Conservation (phyloP, 2,113 vertebrate species). For the Pardalotus punctatus region DNA sequence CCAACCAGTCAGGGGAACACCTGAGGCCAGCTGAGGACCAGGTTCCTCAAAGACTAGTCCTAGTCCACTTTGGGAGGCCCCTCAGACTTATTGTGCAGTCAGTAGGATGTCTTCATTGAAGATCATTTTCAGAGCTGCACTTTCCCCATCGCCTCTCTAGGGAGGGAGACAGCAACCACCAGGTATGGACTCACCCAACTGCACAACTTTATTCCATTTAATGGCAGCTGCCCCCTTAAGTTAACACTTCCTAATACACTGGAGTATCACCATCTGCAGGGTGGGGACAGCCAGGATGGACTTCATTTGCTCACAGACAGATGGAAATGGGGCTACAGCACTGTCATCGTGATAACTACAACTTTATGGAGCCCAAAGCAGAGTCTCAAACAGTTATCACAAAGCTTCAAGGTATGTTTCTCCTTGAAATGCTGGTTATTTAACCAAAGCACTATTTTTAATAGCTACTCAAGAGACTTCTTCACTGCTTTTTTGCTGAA, state of each 20-base stretch:
- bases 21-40: neutral
- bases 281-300: neutral
- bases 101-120: neutral
- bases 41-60: neutral
- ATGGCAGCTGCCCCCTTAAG: neutral
- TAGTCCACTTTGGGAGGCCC: neutral
- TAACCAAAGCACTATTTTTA: neutral
- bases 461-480: neutral
- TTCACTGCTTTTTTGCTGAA: neutral
- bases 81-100: neutral
- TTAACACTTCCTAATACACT: neutral
- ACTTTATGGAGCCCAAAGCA: neutral
- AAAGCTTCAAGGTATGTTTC: neutral
- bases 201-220: neutral
- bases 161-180: neutral
- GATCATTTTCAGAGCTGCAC: neutral
- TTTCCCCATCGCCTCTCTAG: neutral
- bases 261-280: neutral
- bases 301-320: neutral
- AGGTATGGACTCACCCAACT: neutral
- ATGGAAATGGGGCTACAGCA: neutral
- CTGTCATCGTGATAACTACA: fast-evolving
- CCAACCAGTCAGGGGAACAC: neutral
- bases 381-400: neutral
- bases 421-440: neutral